Percentiles rank a stretch among this genome's conserved stretches.
Conservation (phyloP, 1,140 invertebrate genomes). For the Drosophila sp. region DNA sequence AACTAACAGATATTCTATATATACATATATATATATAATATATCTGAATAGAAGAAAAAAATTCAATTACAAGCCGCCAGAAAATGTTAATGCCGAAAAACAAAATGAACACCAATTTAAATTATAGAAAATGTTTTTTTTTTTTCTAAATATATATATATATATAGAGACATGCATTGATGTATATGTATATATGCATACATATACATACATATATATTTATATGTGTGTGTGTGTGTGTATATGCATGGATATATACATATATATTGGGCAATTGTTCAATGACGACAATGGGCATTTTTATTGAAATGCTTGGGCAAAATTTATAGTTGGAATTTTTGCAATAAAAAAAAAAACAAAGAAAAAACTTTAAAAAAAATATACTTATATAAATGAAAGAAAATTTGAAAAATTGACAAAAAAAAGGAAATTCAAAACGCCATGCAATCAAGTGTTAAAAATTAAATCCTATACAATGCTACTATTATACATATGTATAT, state of each 20-base stretch:
- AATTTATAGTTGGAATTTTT: slow-evolving; percentile 46
- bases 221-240: slow-evolving; percentile 24
- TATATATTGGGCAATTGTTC: slow-evolving; percentile 59
- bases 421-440: slow-evolving; percentile 22
- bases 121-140: slow-evolving; percentile 52
- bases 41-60: slow-evolving; percentile 24
- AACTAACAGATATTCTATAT: slow-evolving; percentile 40
- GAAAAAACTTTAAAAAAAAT: background rate
- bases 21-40: slow-evolving; percentile 8
- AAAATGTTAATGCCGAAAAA: slow-evolving; percentile 37
- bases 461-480: slow-evolving; percentile 4
- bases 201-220: slow-evolving; percentile 20
- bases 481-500: slow-evolving; percentile 16
- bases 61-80: slow-evolving; percentile 46
- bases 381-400: background rate
- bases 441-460: slow-evolving; percentile 22
- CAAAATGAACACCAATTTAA: slow-evolving; percentile 63
- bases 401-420: background rate
- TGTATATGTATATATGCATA: slow-evolving; percentile 26
- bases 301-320: slow-evolving; percentile 74
- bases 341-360: slow-evolving; percentile 1
- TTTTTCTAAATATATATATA: slow-evolving; percentile 25
- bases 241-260: slow-evolving; percentile 22
- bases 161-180: slow-evolving; percentile 18
- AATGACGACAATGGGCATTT: slow-evolving; percentile 51